These are phyloP conservation scores for Zaprionus ghesquierei DNA, from an alignment of 1,140 invertebrate species.

Conservation along the genomic window DNA sequence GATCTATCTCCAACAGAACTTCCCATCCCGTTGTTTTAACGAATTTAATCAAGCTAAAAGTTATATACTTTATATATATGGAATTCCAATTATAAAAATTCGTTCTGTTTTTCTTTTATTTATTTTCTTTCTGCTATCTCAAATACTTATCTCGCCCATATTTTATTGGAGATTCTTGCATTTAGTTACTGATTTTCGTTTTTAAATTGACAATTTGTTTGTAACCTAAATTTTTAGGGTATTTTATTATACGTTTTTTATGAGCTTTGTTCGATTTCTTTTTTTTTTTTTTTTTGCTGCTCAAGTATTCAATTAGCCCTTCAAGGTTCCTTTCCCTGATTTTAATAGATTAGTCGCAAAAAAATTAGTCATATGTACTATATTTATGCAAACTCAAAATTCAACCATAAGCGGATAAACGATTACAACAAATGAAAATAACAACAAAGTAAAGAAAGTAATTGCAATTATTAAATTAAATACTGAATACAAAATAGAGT, in stretches of 20 bases:
- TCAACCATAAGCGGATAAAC: slow-evolving; percentile 17
- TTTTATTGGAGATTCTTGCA: neutral
- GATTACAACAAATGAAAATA: slow-evolving; percentile 23
- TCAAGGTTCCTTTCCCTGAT: slow-evolving; percentile 53
- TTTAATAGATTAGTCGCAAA: slow-evolving; percentile 41
- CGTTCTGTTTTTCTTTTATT: neutral
- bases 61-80: neutral
- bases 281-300: slow-evolving; percentile 35
- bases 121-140: neutral
- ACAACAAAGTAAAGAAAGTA: slow-evolving; percentile 46
- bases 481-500: slow-evolving; percentile 67
- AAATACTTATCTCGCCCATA: neutral
- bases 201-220: slow-evolving; percentile 1
- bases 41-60: slow-evolving; percentile 58
- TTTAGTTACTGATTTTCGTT: neutral
- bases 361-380: slow-evolving; percentile 15
- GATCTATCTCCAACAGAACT: slow-evolving; percentile 16
- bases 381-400: slow-evolving; percentile 20
- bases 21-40: slow-evolving; percentile 38
- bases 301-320: slow-evolving; percentile 66
- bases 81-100: too few relatives aligned
- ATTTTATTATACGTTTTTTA: neutral
- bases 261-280: slow-evolving; percentile 10
- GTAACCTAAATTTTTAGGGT: neutral
- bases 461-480: slow-evolving; percentile 78